Evolutionary conservation across 2,797 vertebrate species (phyloP), one percentile per base, ranked within the genome.

Genomic region (Danio choprae): DNA sequence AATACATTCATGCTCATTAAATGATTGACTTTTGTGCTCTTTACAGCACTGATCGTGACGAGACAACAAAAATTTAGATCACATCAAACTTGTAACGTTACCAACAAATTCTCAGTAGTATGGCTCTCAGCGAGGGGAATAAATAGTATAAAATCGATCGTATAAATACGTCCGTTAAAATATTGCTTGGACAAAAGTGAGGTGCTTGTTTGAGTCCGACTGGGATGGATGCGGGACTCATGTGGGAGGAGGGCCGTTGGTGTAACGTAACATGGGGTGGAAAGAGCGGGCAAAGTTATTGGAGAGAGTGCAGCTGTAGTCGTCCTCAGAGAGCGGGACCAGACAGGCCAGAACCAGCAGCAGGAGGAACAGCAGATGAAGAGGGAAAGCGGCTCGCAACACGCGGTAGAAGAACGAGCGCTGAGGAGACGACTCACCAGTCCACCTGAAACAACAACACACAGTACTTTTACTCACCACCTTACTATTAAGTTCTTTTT

Each of bases 271-370:
- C 97, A 97, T 99, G 51, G 95, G 97, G 84, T 98, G 93, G 81
- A 99, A 96, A 11, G 98, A 99, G 5, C 94, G 90, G 81, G 96
- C 96, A 0, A 98, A 98, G 92, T 97, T 98, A 91, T 99, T 98
- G 87, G 94, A 88, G 43, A 92, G 92, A 0, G 93, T 91, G 85
- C 98, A 99, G 91, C 95, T 92, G 88, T 95, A 92, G 80, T 96
- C 94, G 1, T 95, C 93, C 69, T 96, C 95, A 0, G 95, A 94
- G 79, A 90, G 81, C 0, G 96, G 97, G 44, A 98, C 89, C 82
- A 98, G 88, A 80, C 93, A 96, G 62, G 95, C 93, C 50, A 98
- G 90, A 0, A 97, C 88, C 41, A 99, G 86, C 3, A 99, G 93
- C 58, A 99, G 92, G 0, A 98, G 92, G 0, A 97, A 90, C 0